phyloP scores from a whole-genome alignment of 2,113 vertebrate species.

The Sclerurus mexicanus region DNA sequence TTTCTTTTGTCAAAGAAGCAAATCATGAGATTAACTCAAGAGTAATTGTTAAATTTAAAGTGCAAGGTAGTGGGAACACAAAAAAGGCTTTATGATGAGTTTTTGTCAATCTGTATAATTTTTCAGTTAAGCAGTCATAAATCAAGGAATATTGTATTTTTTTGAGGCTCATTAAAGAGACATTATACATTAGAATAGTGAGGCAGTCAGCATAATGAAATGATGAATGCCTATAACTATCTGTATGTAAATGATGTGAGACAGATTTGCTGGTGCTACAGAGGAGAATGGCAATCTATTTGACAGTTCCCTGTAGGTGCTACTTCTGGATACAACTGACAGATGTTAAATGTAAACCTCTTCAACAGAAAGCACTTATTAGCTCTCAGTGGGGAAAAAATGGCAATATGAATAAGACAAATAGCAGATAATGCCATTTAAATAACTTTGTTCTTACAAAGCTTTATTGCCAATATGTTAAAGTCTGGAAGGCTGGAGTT shows the following conservation, averaged over 20 bases:
- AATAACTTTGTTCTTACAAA: constrained; percentile 52
- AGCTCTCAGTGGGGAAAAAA: constrained; percentile 55
- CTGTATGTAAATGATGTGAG: constrained; percentile 79
- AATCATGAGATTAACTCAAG: constrained; percentile 33
- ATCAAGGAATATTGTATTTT: constrained; percentile 85
- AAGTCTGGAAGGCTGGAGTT: background rate
- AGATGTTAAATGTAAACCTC: constrained; percentile 73
- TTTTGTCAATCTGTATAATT: constrained; percentile 82
- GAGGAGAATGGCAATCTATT: constrained; percentile 67
- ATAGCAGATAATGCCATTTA: constrained; percentile 60
- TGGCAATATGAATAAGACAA: constrained; percentile 63
- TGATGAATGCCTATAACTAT: constrained; percentile 80
- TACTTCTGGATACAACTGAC: constrained; percentile 69
- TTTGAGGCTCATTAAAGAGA: constrained; percentile 84
- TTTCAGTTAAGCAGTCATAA: constrained; percentile 82
- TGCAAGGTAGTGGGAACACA: constrained; percentile 51
- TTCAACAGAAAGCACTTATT: constrained; percentile 69
- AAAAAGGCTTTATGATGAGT: constrained; percentile 59
- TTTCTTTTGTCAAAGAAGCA: constrained; percentile 56
- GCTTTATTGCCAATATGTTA: constrained; percentile 5
- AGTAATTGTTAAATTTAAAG: constrained; percentile 64
- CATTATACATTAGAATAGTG: constrained; percentile 79
- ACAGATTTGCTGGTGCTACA: constrained; percentile 71
- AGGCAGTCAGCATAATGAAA: constrained; percentile 77
- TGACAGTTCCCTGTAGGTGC: constrained; percentile 71